Base-by-base conservation (phyloP, 2,113 vertebrate species). In the Zingel zingel region DNA sequence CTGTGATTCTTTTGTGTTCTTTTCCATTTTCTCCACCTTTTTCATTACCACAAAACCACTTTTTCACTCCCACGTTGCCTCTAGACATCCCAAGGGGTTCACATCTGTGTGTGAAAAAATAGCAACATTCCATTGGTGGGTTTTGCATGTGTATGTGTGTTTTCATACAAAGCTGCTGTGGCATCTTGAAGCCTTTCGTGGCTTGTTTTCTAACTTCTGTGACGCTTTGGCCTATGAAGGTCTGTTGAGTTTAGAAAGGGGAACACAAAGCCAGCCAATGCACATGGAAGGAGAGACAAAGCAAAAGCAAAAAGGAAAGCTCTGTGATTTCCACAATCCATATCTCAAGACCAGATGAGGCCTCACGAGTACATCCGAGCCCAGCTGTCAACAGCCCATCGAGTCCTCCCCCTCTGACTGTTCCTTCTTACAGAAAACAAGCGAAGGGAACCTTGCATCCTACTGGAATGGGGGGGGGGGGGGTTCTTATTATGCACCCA, bases 281-380 rank as follows among this genome's bases (percentile, higher is more conserved):
- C 82, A 77, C 57, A 45, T 85, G 75, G 74, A 86, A 75, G 27
- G 36, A 54, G 23, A 81, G 63, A 82, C 64, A 6, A n/a, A n/a
- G n/a, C n/a, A n/a, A n/a, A n/a, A n/a, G 81, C 78, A 77, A 67
- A 70, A 80, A 73, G 56, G 69, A 77, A 77, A 77, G 54, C 65
- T 76, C 51, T 69, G 71, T 66, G 88, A 85, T 85, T 84, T 88
- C 74, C 43, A 79, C 58, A 64, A 51, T 72, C 57, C 79, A 61
- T 82, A 90, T 83, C 82, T 87, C 43, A n/a, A 68, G 59, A 88
- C 80, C 75, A 87, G 74, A 91, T 87, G 80, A 89, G 81, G 78
- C 73, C 67, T 77, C 82, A 45, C 16, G 54, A 73, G 81, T 69
- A 87, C 64, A 78, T 84, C 23, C 88, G 74, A 84, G 79, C 65